Evolutionary conservation across 2,888 invertebrate genomes (phyloP), one percentile per base, ranked within the genome.

Genomic region (Entomobrya proxima): DNA sequence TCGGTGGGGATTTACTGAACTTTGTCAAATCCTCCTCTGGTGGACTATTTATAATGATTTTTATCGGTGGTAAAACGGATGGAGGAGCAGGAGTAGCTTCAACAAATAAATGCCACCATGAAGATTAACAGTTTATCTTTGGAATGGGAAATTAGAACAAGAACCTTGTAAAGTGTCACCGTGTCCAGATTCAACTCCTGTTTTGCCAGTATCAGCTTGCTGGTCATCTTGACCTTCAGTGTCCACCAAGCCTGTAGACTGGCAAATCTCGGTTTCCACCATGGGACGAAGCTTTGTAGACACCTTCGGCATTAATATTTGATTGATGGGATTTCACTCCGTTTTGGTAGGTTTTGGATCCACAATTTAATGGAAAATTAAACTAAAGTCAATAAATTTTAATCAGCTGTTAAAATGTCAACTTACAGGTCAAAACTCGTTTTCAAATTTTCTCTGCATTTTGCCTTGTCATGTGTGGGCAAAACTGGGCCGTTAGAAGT

Each of bases 251-350:
- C 18, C 30, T n/a, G 44, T 21, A 3, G 3, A n/a, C 24, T 24
- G 18, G 7, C 0, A 13, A 32, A 69, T 44, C 44, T 69, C 69
- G 2, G 24, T 30, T 47, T 72, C 27, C 7, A 72, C 30, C 72
- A 72, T 72, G 0, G 72, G 72, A 6, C 18, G 37, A n/a, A 69
- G 9, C 11, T 24, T n/a, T n/a, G n/a, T 24, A 7, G 69, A 40
- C 32, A 69, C 32, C 21, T 69, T 69, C 5, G 69, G 69, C 40
- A 44, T 13, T 24, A 69, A 40, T 4, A 69, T 69, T 69, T 69
- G 69, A 40, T 69, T 69, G 18, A 69, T 44, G 15, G 21, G 69
- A 7, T 44, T 69, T 44, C 11, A 69, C 21, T 3, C 69, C 69
- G 13, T 37, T 40, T 37, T 69, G 69, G 24, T 40, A 69, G n/a